Base-by-base conservation (phyloP, 1,140 invertebrate species). In the Eupeodes corollae region DNA sequence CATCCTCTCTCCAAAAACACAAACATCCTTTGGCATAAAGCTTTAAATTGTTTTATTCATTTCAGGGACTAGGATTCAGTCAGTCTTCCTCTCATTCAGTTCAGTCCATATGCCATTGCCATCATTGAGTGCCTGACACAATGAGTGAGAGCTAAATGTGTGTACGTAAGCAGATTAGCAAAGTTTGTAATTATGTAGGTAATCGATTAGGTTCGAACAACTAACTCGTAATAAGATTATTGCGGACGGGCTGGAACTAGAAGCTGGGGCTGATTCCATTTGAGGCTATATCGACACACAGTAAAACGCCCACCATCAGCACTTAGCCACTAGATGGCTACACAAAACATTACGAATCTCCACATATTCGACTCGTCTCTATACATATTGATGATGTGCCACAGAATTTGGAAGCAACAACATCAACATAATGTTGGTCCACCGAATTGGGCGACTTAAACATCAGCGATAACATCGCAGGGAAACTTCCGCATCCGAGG, bases 131-230 rank as follows among this genome's bases (percentile, higher is more conserved):
- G 21, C 21, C 8, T 26, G 21, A 26, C 21, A 26, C 21, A 26
- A 26, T 26, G 21, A 26, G 21, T 26, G 21, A 8, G 21, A 26
- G 21, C 21, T 26, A 26, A 26, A 26, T 49, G 44, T 46, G 50
- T 19, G 30, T 52, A 44, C 49, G 39, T 55, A 66, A 57, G 57
- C 57, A 61, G 63, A 66, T 66, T 66, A 66, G 60, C 52, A 65
- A 66, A 66, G 63, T 66, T 66, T 61, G 63, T 66, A 66, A 66
- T 66, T 66, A 66, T 61, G 63, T 66, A 61, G 63, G 63, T 66
- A 66, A 66, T 66, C 66, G 63, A 66, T 66, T 66, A 66, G 63
- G 63, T 66, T 66, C 63, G 63, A 65, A 66, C 63, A 66, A 66
- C 63, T 61, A 63, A 66, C 61, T 66, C 58, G 57, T 66, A 66